These are phyloP conservation scores for Drosophila peninsularis DNA, from an alignment of 2,888 invertebrate genomes.

Conservation along the genomic window DNA sequence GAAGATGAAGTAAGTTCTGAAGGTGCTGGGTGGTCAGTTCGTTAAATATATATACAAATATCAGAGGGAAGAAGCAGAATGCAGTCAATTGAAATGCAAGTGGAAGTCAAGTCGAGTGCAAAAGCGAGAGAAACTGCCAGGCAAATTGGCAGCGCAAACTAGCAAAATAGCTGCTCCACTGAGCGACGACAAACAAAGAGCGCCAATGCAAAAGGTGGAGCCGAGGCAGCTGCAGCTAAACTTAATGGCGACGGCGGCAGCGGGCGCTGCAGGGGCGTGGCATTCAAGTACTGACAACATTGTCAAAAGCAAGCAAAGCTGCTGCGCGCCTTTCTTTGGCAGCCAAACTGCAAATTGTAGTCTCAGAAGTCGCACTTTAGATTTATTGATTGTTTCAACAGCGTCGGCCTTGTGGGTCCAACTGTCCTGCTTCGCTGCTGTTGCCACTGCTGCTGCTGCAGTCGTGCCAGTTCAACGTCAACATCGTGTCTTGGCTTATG, in stretches of 20 bases:
- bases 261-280: neutral
- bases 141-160: constrained; percentile 76
- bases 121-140: constrained; percentile 52
- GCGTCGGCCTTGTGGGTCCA: constrained; percentile 37
- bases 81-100: constrained; percentile 73
- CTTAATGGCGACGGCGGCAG: constrained; percentile 7
- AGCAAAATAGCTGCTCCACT: constrained; percentile 69
- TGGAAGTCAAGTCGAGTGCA: constrained; percentile 51
- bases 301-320: constrained; percentile 48
- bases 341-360: constrained; percentile 28
- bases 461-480: constrained; percentile 28
- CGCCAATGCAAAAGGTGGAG: constrained; percentile 46
- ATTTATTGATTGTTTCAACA: constrained; percentile 74
- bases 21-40: constrained; percentile 3
- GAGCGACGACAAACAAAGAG: constrained; percentile 62
- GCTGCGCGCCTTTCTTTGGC: constrained; percentile 38
- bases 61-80: constrained; percentile 33
- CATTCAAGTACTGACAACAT: constrained; percentile 42
- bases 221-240: neutral
- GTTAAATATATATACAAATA: constrained; percentile 3
- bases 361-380: constrained; percentile 67
- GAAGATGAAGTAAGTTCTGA: constrained; percentile 49
- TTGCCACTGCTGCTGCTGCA: constrained; percentile 15
- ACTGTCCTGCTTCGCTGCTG: constrained; percentile 18
- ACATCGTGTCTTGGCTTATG: constrained; percentile 48